A percentile compares a stretch with the other conserved stretches of the same genome.
Evolutionary conservation across 2,888 invertebrate genomes (phyloP).

Genomic region (Mythimna lalbum): DNA sequence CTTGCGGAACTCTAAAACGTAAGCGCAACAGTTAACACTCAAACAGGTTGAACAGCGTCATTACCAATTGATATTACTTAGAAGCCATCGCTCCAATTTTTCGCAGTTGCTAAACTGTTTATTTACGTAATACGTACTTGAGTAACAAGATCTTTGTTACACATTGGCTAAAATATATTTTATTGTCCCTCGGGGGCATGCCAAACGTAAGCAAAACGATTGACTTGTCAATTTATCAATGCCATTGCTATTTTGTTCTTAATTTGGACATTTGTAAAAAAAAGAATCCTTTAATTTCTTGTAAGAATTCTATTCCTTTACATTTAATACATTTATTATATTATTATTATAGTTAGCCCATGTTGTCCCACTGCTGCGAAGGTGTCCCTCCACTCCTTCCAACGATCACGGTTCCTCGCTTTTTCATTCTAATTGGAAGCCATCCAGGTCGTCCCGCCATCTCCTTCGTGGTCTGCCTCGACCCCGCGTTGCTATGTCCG

Average conservation of each 20-base stretch:
- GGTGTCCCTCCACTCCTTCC: too few species aligned
- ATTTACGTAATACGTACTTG: slow-evolving; percentile 58
- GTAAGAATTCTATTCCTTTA: too few species aligned
- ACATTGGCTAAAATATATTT: slow-evolving; percentile 41
- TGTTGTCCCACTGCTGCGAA: too few species aligned
- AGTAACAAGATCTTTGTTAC: slow-evolving; percentile 61
- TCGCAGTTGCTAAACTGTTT: slow-evolving; percentile 59
- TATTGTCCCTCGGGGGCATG: slow-evolving; percentile 54
- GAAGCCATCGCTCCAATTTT: slow-evolving; percentile 59
- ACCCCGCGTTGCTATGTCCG: too few species aligned
- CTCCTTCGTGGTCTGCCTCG: too few species aligned
- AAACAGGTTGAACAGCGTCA: slow-evolving; percentile 58
- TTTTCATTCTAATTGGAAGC: too few species aligned
- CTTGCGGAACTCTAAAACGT: slow-evolving; percentile 41
- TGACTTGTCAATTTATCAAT: slow-evolving; percentile 23
- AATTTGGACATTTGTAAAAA: slow-evolving; percentile 10
- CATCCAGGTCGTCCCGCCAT: too few species aligned
- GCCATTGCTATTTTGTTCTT: slow-evolving; percentile 3
- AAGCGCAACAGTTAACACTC: slow-evolving; percentile 43
- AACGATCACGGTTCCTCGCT: too few species aligned
- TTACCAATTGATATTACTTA: slow-evolving; percentile 50
- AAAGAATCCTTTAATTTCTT: not conserved
- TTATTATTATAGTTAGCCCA: too few species aligned
- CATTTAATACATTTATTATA: too few species aligned
- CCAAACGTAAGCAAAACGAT: slow-evolving; percentile 16